Base-by-base conservation (phyloP, 2,797 vertebrate genomes). In the Sebastes minor region DNA sequence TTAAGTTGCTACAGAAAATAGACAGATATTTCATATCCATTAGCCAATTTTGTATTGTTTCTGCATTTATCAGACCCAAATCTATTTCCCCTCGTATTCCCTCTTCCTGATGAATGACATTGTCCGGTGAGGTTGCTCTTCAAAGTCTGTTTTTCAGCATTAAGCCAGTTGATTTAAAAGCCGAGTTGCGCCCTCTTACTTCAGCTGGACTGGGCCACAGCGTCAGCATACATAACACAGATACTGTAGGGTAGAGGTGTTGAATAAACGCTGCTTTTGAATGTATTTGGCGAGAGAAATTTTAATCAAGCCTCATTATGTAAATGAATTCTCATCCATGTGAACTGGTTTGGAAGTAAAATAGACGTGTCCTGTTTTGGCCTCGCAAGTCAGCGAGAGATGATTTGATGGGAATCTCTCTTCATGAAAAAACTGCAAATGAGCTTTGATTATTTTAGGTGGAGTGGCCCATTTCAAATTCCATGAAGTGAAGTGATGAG, bases 271-370 rank as follows among this genome's bases (percentile, higher is more conserved):
- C 27, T 4, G 33, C 16, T 80, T 35, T 82, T 73, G 53, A 68
- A 74, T 80, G 59, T 66, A 49, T 78, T 74, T 30, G 25, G 11
- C 3, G 23, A 49, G 67, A 59, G 65, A 30, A 4, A 65, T 86
- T 88, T 78, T 69, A 85, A 88, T 88, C 78, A 46, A 83, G 23
- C 68, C 60, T 76, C 49, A 78, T 84, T 79, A 71, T 71, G 70
- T 22, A 66, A 83, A 88, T 84, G 56, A 66, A 11, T 80, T 79
- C 42, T 73, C 75, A 66, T 80, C 25, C 20, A 14, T 23, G 80
- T 79, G 73, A 84, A 88, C 18, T 52, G 76, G 68, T 53, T 32
- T 67, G 71, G 75, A 89, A 86, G 84, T 80, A 80, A 86, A 90
- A 52, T n/a, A 42, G 35, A 71, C 7, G 2, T 27, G 62, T 77